A percentile compares a stretch with the other conserved stretches of the same genome.
Evolutionary conservation across 2,888 invertebrate species (phyloP).

Genomic region (Tromatobia lineatoria): DNA sequence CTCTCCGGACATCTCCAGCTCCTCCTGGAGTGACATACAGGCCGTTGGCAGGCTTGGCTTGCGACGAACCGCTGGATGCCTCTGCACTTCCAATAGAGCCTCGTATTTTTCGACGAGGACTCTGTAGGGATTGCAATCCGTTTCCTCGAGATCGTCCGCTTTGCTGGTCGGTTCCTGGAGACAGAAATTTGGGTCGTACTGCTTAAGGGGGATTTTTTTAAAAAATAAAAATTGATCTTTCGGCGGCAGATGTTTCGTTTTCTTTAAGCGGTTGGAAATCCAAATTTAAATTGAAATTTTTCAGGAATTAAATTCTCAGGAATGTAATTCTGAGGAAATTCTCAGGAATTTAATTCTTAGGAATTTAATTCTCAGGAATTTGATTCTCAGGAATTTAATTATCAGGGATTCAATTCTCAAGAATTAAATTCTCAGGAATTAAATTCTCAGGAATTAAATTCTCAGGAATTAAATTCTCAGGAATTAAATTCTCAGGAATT

Average conservation of each 20-base stretch:
- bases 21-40: constrained; percentile 89
- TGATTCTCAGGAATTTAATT: no score
- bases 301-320: no score
- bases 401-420: no score
- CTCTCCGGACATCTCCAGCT: constrained; percentile 91
- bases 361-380: no score
- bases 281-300: not conserved
- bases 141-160: constrained; percentile 73
- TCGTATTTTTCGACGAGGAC: constrained; percentile 95
- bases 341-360: no score
- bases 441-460: no score
- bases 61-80: constrained; percentile 86
- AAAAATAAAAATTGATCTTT: no score
- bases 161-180: constrained; percentile 81
- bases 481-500: no score
- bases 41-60: constrained; percentile 79
- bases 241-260: no score
- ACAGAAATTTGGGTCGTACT: not conserved
- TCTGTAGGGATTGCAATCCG: constrained; percentile 90
- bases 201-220: not conserved
- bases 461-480: no score
- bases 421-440: no score
- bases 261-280: not conserved
- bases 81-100: constrained; percentile 92
- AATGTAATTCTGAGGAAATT: no score